phyloP scores from a whole-genome alignment of 2,113 vertebrate species.

The Petaurus breviceps region DNA sequence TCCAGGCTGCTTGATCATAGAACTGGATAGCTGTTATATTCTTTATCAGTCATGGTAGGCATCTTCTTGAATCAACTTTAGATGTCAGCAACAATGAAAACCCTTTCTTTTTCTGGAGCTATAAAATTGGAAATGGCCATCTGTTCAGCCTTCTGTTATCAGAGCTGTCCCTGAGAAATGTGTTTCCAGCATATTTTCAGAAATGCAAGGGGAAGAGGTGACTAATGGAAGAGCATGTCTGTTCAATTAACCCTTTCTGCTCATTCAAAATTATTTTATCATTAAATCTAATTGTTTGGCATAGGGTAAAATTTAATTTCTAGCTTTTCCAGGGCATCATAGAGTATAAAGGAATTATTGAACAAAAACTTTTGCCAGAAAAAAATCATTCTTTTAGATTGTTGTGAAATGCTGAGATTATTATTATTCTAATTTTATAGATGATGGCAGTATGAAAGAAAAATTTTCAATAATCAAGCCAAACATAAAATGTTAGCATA shows the following conservation, averaged over 20 bases:
- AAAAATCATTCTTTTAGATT: not conserved
- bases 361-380: not conserved
- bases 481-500: not conserved
- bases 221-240: slow-evolving; percentile 17
- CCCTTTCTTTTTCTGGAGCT: slow-evolving; percentile 70
- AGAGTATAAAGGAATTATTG: not conserved
- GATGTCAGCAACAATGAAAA: slow-evolving; percentile 74
- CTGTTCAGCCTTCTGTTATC: slow-evolving; percentile 79
- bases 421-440: not conserved
- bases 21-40: slow-evolving; percentile 44
- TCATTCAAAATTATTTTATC: slow-evolving; percentile 27
- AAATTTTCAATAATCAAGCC: not conserved
- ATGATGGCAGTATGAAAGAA: not conserved
- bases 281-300: slow-evolving; percentile 20
- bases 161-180: slow-evolving; percentile 57
- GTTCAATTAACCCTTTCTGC: slow-evolving; percentile 52
- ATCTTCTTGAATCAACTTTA: slow-evolving; percentile 75
- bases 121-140: slow-evolving; percentile 78
- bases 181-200: slow-evolving; percentile 70
- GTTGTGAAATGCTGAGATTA: not conserved
- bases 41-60: slow-evolving; percentile 48
- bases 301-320: not conserved
- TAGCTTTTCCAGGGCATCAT: not conserved
- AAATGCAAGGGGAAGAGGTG: slow-evolving; percentile 48
- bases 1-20: slow-evolving; percentile 54